A percentile compares a stretch with the other conserved stretches of the same genome.
Evolutionary conservation across 2,888 invertebrate species (phyloP).

Genomic region (Harpalus rufipes): DNA sequence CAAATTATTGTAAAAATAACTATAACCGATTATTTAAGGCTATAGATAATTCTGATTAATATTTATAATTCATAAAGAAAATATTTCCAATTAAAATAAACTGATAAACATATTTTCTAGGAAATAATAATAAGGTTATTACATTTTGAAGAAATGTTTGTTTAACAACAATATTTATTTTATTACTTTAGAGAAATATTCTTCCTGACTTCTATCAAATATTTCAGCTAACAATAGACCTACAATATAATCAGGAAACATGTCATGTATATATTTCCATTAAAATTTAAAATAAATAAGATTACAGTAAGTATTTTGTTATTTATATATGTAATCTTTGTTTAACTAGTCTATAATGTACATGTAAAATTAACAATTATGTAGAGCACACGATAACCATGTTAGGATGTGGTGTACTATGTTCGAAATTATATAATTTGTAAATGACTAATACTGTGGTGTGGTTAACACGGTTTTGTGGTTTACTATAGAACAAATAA

Average conservation of each 20-base stretch:
- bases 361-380: neutral
- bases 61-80: neutral
- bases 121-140: neutral
- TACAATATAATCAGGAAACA: neutral
- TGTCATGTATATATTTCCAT: neutral
- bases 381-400: neutral
- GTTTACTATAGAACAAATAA: neutral
- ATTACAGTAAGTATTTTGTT: neutral
- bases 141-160: neutral
- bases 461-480: neutral
- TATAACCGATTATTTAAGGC: too few relatives aligned
- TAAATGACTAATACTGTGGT: neutral
- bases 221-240: neutral
- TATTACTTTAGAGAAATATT: neutral
- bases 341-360: neutral
- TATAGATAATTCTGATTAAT: too few relatives aligned
- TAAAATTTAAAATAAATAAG: constrained; percentile 8
- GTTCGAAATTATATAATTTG: neutral
- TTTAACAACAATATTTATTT: neutral
- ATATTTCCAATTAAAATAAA: neutral
- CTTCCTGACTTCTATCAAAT: neutral
- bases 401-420: neutral
- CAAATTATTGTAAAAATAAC: too few relatives aligned
- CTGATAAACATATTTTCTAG: neutral
- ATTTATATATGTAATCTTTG: neutral